These are phyloP conservation scores for Papilio machaon DNA, from an alignment of 1,140 invertebrate species.

Conservation along the genomic window DNA sequence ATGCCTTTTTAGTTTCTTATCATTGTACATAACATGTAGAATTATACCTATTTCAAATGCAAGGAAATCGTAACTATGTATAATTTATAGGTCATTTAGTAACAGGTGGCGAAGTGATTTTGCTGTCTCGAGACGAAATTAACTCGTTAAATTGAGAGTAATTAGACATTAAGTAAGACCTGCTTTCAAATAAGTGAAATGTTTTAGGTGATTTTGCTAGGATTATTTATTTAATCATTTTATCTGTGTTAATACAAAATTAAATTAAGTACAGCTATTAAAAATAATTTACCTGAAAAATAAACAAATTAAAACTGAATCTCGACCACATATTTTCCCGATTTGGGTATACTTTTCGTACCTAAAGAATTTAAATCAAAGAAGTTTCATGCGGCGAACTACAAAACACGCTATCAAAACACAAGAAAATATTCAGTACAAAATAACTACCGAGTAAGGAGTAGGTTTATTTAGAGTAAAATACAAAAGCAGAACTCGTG, in stretches of 20 bases:
- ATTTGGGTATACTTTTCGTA: not conserved
- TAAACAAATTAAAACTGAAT: no score
- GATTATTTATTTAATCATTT: not conserved
- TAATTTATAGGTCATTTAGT: not conserved
- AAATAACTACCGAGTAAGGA: not conserved
- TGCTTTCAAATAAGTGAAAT: not conserved
- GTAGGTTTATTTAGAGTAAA: constrained; percentile 6
- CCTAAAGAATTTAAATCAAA: no score
- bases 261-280: no score
- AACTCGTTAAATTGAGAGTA: not conserved
- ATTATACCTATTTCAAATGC: not conserved
- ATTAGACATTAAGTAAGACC: not conserved
- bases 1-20: not conserved
- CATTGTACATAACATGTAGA: not conserved
- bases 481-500: constrained; percentile 26
- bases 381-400: not conserved
- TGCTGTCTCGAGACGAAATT: not conserved
- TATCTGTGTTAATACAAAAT: not conserved
- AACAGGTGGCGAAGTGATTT: not conserved
- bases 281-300: no score
- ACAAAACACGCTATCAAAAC: not conserved
- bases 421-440: not conserved
- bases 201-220: not conserved
- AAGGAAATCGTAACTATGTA: not conserved
- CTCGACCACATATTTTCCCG: not conserved